phyloP scores from a whole-genome alignment of 2,113 vertebrate genomes.

The Callocephalon fimbriatum region DNA sequence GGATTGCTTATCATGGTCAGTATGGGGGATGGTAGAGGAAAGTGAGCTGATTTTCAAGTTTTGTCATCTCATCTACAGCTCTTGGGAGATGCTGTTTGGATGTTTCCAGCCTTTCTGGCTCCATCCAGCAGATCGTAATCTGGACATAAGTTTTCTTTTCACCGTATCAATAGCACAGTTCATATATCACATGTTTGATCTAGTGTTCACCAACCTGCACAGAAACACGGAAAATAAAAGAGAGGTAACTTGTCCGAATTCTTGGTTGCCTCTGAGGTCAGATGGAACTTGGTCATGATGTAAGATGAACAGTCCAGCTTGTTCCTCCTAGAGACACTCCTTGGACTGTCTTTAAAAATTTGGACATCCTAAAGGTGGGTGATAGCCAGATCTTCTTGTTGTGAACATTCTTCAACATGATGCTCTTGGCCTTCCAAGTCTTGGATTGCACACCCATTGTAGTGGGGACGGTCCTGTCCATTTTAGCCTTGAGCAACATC shows the following conservation, averaged over 20 bases:
- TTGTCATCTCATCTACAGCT: background rate
- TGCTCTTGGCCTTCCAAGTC: background rate
- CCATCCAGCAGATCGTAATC: background rate
- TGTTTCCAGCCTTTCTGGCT: background rate
- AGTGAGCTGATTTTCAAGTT: background rate
- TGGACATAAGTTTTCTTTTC: background rate
- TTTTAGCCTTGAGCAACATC: background rate
- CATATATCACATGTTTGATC: background rate
- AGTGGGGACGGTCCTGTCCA: background rate
- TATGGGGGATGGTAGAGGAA: background rate
- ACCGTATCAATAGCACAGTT: rapidly evolving
- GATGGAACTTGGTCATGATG: rapidly evolving
- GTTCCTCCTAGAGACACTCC: background rate
- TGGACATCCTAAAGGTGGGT: background rate
- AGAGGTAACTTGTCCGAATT: background rate
- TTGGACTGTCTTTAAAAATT: background rate
- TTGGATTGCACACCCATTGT: background rate
- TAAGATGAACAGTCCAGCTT: background rate
- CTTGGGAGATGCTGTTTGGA: background rate
- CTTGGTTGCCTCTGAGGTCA: background rate
- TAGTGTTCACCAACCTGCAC: background rate
- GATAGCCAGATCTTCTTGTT: background rate
- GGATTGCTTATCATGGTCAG: background rate
- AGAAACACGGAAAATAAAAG: background rate
- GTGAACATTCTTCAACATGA: background rate